Base-by-base conservation (phyloP, 1,140 invertebrate species). In the Zelostemma sp. region DNA sequence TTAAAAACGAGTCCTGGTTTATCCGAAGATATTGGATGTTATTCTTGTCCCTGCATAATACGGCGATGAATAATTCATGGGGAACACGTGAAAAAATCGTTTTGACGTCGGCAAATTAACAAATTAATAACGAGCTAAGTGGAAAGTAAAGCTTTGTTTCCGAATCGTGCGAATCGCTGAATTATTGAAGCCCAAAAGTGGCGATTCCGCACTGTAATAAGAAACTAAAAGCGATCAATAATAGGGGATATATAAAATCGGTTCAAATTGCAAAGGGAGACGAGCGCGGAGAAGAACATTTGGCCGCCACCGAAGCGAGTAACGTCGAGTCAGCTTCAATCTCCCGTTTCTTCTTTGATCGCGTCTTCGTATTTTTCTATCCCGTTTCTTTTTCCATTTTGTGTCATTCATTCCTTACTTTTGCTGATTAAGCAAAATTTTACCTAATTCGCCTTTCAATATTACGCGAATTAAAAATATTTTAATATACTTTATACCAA, bases 41-140 rank as follows among this genome's bases (percentile, higher is more conserved):
- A 66, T 60, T 59, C 58, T 60, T 49, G 49, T 51, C 35, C 40
- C 46, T 58, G 47, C 65, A 55, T 28, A 47, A 19, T 41, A 49
- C 45, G 63, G 62, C 49, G 59, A 66, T 71, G 63, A 66, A 66
- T 71, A 66, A 71, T 71, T 71, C 65, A 71, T 65, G 11, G n/a
- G 6, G 1, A 16, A 17, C 6, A 11, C 41, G 16, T 2, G 11
- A 18, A 2, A 6, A 17, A 43, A 43, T 15, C 6, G 41, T 16
- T 43, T 18, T 18, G 41, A 16, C 41, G 11, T 38, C 11, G 4
- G 35, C 12, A 11, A n/a, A 17, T 18, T 43, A 16, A 16, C 14
- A 18, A 43, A 43, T 17, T 43, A 16, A 17, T 6, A 12, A 16
- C 1, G 9, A 38, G 2, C n/a, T 3, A 11, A 14, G 9, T 11